Base-by-base conservation (phyloP, 2,888 invertebrate species). In the Nomada ruficornis region DNA sequence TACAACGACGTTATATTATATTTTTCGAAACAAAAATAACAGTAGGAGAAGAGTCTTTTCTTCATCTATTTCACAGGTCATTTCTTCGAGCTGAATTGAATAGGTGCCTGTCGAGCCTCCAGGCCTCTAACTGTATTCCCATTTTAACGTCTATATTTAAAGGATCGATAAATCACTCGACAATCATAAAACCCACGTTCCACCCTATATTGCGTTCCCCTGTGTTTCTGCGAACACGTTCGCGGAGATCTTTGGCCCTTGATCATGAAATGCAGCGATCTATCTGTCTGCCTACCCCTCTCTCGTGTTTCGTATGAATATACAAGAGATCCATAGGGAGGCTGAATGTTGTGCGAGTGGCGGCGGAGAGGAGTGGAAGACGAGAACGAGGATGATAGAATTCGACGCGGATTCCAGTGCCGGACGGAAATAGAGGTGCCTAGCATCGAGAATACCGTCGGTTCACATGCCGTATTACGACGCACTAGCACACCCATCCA, bases 371-470 rank as follows among this genome's bases (percentile, higher is more conserved):
- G 68, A 64, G 86, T 73, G 71, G 69, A 70, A 71, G 69, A 85
- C 75, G 79, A 80, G 88, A 86, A 85, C 85, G 87, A 85, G 90
- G 91, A 92, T 91, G 91, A 91, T 90, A 92, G 92, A 92, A 91
- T 92, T 93, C 91, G 91, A 91, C 89, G 90, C 89, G 90, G 91
- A 93, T 93, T 93, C 93, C 92, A 91, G 86, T 85, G 89, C 71
- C 85, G 86, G 92, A 93, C 91, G 90, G 89, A 93, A 93, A 93
- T 93, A 93, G 93, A 92, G 90, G 88, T 86, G 88, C 88, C 90
- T 83, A 86, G 90, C 91, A 90, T 91, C 90, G 89, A 91, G 91
- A 92, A 92, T 92, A 90, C 91, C 89, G 86, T 84, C 82, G 86
- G 83, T 87, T 88, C 86, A 83, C 89, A 89, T 89, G 89, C 87